Evolutionary conservation across 2,113 vertebrate genomes (phyloP), one percentile per base, ranked within the genome.

Genomic region (Sterrhoptilus dennistouni): DNA sequence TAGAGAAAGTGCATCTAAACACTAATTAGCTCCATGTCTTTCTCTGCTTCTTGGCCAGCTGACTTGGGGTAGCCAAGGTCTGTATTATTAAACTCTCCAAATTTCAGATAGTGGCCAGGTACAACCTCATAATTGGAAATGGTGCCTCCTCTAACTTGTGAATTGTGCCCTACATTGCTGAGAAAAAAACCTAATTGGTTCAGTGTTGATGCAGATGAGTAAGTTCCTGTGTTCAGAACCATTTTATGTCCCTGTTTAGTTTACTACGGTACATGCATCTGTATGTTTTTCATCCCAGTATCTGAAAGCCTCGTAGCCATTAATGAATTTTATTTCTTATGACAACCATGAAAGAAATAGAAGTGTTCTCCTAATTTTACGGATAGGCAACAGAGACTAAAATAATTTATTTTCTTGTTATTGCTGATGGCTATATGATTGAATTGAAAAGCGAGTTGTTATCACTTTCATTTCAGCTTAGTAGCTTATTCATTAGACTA

Each of bases 321-420:
- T 81, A 90, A 75, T 64, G 19, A 38, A 52, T 72, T 76, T 84
- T 81, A 89, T 89, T 95, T 91, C 72, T 93, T 78, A 27, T 66
- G 69, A 84, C 72, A 89, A 42, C 52, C 74, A 66, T 75, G 60
- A 78, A 89, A 87, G 52, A 63, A 86, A 90, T 82, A 54, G 7
- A 52, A 90, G 9, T 33, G 14, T 71, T 87, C 45, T 75, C 60
- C 61, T 59, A 68, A 50, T 90, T 82, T 87, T 75, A 75, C 38
- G 79, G 35, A 71, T 9, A 64, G 33, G 15, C 5, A 0, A 82
- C 12, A 40, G 2, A 79, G 33, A 81, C 29, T 47, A 56, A 65
- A 85, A 65, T 38, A 45, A 18, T 13, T 5, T 29, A 33, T 82
- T 87, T 86, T 81, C 42, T 70, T 78, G 4, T 65, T 79, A 21